Percentiles rank a stretch among this genome's conserved stretches.
Evolutionary conservation across 2,113 vertebrate genomes (phyloP).

Genomic region (Emydocephalus ijimae): DNA sequence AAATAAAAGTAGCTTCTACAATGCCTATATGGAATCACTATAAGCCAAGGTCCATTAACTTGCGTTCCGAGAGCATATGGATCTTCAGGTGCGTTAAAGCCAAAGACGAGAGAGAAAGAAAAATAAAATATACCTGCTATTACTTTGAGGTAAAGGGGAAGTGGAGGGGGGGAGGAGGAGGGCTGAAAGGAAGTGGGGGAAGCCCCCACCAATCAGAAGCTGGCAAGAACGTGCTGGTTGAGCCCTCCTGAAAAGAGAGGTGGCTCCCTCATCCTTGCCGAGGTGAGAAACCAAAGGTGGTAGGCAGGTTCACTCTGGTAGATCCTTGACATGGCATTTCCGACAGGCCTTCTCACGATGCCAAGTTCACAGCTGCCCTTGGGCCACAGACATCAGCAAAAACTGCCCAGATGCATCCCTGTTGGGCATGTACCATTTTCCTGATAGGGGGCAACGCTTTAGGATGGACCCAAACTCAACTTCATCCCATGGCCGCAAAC

Average conservation of each 20-base stretch:
- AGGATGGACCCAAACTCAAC: background rate
- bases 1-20: background rate
- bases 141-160: background rate
- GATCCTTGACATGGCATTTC: too few relatives aligned
- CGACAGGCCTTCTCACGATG: background rate
- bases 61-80: background rate
- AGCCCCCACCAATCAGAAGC: background rate
- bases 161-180: background rate
- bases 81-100: background rate
- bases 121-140: too few relatives aligned
- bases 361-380: background rate
- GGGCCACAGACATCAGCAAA: too few relatives aligned
- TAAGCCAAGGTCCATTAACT: constrained; percentile 8
- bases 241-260: background rate
- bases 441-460: too few relatives aligned
- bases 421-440: background rate
- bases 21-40: background rate
- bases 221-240: too few relatives aligned
- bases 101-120: background rate
- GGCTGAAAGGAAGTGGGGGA: too few relatives aligned
- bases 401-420: background rate
- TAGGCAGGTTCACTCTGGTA: background rate
- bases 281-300: background rate
- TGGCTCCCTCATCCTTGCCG: background rate
- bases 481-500: background rate